Percentiles rank a stretch among this genome's conserved stretches.
phyloP scores from a whole-genome alignment of 2,888 invertebrate species.

The Thereva nobilitata region DNA sequence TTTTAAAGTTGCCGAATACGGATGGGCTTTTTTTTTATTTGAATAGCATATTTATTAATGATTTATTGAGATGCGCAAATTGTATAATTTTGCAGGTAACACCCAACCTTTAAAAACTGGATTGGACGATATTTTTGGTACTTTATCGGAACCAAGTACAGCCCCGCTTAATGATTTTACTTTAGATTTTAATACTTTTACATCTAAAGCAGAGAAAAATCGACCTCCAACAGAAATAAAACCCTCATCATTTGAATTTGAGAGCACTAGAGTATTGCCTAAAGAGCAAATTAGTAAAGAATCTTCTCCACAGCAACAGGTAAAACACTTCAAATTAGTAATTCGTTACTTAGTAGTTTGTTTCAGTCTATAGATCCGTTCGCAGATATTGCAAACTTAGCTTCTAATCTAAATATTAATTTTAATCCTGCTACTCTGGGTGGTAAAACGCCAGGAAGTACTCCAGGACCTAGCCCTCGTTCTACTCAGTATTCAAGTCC shows the following conservation, averaged over 20 bases:
- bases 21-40: no score
- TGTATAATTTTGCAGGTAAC: conserved; percentile 42
- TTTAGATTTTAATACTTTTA: conserved; percentile 48
- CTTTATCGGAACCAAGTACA: conserved; percentile 48
- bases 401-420: conserved; percentile 55
- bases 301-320: conserved; percentile 60
- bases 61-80: not conserved
- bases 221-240: no score
- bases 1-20: no score
- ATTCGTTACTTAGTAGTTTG: not conserved
- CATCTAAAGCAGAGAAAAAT: not conserved
- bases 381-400: conserved; percentile 67
- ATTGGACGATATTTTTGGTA: conserved; percentile 71
- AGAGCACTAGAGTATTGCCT: conserved; percentile 33
- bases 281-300: conserved; percentile 51
- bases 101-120: conserved; percentile 49
- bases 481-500: conserved; percentile 57
- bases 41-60: no score
- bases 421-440: conserved; percentile 53
- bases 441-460: conserved; percentile 51
- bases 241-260: conserved; percentile 34
- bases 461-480: conserved; percentile 53
- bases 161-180: conserved; percentile 43
- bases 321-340: conserved; percentile 50
- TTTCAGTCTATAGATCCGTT: conserved; percentile 67